phyloP scores from a whole-genome alignment of 2,888 invertebrate genomes.

The Sarcophaga rosellei region DNA sequence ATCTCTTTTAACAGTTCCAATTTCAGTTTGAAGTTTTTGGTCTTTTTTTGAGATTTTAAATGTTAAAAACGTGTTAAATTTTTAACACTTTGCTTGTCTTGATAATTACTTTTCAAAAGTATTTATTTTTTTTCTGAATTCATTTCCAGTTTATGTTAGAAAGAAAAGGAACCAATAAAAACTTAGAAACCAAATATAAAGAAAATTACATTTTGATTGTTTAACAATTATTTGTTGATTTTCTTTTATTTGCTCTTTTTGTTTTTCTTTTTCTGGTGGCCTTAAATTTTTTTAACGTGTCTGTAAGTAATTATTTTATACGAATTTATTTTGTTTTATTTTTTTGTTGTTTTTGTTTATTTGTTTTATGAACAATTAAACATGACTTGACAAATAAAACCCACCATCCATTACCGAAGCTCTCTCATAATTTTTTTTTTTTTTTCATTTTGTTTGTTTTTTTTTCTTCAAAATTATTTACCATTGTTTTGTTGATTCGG shows the following conservation, averaged over 20 bases:
- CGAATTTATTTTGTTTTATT: not conserved
- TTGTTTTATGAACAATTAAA: slow-evolving; percentile 47
- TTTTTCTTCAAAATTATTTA: slow-evolving; percentile 11
- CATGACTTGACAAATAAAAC: slow-evolving; percentile 62
- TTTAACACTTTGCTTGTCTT: slow-evolving; percentile 46
- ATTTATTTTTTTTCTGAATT: not conserved
- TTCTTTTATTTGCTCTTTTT: not conserved
- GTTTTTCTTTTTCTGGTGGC: not conserved
- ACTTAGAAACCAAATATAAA: slow-evolving; percentile 27
- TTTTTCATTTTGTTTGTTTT: not conserved
- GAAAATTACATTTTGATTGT: slow-evolving; percentile 57
- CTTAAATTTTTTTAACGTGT: slow-evolving; percentile 40
- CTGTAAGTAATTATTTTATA: slow-evolving; percentile 43
- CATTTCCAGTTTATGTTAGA: not conserved
- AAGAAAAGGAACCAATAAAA: too few relatives aligned
- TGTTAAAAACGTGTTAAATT: slow-evolving; percentile 16
- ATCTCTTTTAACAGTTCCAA: not conserved
- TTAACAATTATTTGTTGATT: slow-evolving; percentile 50
- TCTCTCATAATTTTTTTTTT: not conserved
- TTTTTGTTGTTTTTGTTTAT: not conserved
- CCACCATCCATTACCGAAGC: not conserved
- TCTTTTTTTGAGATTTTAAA: not conserved
- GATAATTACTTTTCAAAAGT: slow-evolving; percentile 18
- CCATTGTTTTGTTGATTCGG: not conserved
- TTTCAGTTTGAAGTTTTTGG: not conserved